phyloP scores from a whole-genome alignment of 2,797 vertebrate species.

The Anguilla obscura region DNA sequence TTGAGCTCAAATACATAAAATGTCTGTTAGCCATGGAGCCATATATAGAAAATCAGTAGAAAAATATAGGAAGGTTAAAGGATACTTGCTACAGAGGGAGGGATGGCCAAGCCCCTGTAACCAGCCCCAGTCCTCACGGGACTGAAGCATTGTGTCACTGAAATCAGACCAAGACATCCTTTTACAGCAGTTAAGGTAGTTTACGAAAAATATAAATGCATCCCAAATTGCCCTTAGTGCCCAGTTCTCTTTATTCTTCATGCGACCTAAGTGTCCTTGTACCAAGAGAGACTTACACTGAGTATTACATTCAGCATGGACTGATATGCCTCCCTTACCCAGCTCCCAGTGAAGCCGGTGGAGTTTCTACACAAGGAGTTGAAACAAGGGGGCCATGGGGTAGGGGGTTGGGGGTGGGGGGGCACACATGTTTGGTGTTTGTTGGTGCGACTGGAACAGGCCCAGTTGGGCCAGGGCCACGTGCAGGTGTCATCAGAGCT shows the following conservation, averaged over 20 bases:
- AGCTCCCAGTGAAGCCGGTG: slow-evolving; percentile 53
- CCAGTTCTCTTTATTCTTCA: neutral
- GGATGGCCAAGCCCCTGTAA: neutral
- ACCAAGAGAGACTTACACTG: neutral
- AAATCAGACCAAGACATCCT: neutral
- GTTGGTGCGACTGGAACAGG: slow-evolving; percentile 44
- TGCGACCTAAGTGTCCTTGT: neutral
- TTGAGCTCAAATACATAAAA: slow-evolving; percentile 20
- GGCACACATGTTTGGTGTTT: slow-evolving; percentile 35
- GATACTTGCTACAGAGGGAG: neutral
- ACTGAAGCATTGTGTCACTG: neutral
- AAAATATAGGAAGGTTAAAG: neutral
- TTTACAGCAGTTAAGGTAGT: neutral
- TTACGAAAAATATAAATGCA: neutral
- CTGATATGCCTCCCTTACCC: slow-evolving; percentile 57
- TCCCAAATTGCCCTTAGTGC: neutral
- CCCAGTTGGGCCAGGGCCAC: slow-evolving; percentile 59
- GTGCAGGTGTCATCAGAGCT: slow-evolving; percentile 57
- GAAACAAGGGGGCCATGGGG: neutral
- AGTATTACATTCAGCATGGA: neutral
- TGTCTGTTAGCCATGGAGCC: neutral
- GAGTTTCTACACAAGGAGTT: neutral
- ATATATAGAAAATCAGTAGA: slow-evolving; percentile 15
- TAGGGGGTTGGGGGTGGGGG: slow-evolving; percentile 33
- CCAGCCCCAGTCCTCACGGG: neutral